These are phyloP conservation scores for Epizoanthus fatuus DNA, from an alignment of 92 coral and sea anemone genomes.

Conservation along the genomic window DNA sequence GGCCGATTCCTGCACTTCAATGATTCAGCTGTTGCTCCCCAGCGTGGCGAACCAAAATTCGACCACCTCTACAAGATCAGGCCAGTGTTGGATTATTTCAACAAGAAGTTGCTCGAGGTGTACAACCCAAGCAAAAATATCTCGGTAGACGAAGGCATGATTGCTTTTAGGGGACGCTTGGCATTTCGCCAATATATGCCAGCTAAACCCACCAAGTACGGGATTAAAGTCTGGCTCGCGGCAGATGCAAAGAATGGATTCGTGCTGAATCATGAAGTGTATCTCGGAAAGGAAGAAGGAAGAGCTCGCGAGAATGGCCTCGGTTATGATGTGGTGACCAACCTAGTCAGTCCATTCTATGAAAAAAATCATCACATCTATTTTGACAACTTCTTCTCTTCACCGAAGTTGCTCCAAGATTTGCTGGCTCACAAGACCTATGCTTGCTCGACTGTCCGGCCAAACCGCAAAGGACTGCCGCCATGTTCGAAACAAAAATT, in stretches of 20 bases:
- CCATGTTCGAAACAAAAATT: not conserved
- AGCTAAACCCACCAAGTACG: slow-evolving; percentile 14
- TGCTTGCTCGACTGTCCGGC: slow-evolving; percentile 22
- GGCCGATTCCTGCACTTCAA: slow-evolving; percentile 10
- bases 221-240: slow-evolving; percentile 7
- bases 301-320: slow-evolving; percentile 24
- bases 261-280: not conserved
- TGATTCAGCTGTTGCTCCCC: not conserved
- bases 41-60: not conserved
- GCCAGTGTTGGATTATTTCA: slow-evolving; percentile 21
- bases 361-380: slow-evolving; percentile 10
- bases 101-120: slow-evolving; percentile 10
- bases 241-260: slow-evolving; percentile 2
- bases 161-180: slow-evolving; percentile 24
- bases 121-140: not conserved
- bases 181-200: slow-evolving; percentile 38
- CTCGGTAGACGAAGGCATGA: slow-evolving; percentile 14
- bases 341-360: slow-evolving; percentile 28
- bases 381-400: not conserved
- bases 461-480: slow-evolving; percentile 12
- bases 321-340: slow-evolving; percentile 31
- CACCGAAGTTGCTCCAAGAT: not conserved
- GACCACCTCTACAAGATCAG: slow-evolving; percentile 49
- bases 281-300: not conserved
- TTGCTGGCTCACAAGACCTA: slow-evolving; percentile 5